Base-by-base conservation (phyloP, 2,888 invertebrate species). In the Eupithecia pulchellata region DNA sequence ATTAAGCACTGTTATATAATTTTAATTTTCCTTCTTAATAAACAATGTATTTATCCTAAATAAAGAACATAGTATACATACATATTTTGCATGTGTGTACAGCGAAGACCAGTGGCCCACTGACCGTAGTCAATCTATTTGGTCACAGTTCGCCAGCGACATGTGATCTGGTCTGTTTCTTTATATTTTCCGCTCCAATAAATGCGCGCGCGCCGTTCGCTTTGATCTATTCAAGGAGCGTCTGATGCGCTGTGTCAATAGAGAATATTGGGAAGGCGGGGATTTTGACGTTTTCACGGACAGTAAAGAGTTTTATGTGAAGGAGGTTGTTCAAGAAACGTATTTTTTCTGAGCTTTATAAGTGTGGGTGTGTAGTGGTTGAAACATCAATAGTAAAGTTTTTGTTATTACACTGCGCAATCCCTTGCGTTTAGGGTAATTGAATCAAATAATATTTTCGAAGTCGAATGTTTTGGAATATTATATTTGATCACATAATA, bases 191-290 rank as follows among this genome's bases (percentile, higher is more conserved):
- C 73, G 77, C 75, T 72, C 77, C 68, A 72, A 72, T 76, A 76
- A 75, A 57, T 69, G 64, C 69, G 72, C 68, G 65, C 66, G 63
- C 66, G 67, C 55, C 64, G 61, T 57, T 55, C 63, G 34, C 75
- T 78, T 78, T 77, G 77, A 77, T 77, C 77, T 78, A 77, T 75
- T 76, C 70, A 68, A 71, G 70, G 73, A 71, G 42, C 27, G 77
- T 75, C 73, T 71, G 67, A 62, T 34, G 61, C 61, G 32, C 25
- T 32, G 17, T 61, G 25, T 61, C 25, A 25, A 36, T 61, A 32
- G 20, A 34, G 36, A 36, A 32, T 34, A 34, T 61, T 25, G 14
- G 32, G 25, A 20, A 11, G 13, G 20, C 20, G 20, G 13, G 4
- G 4, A 52, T 52, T 47, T 52, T 25, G 52, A 25, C 52, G 52